Conservation (phyloP, 2,888 invertebrate species). For the Idaea straminata region DNA sequence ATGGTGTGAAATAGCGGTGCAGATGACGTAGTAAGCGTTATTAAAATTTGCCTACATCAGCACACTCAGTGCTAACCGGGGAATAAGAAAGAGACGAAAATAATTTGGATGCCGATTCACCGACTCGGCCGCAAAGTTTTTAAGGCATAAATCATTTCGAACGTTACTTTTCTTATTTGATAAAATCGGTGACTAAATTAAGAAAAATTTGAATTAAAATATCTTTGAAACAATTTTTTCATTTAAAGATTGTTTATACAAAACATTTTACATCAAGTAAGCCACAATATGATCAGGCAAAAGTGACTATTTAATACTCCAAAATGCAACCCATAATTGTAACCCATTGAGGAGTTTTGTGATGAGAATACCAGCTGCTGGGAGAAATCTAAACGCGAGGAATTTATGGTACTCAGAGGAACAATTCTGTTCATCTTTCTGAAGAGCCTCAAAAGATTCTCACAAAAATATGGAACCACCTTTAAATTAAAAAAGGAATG, state of each 20-base stretch:
- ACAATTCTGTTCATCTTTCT: too few relatives aligned
- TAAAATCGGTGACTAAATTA: constrained; percentile 15
- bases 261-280: too few relatives aligned
- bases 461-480: too few relatives aligned
- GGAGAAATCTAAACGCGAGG: too few relatives aligned
- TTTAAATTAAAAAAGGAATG: too few relatives aligned
- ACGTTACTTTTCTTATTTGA: constrained; percentile 14
- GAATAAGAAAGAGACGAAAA: constrained; percentile 58
- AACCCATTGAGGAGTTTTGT: too few relatives aligned
- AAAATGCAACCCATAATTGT: too few relatives aligned
- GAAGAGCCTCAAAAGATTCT: too few relatives aligned
- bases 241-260: not conserved
- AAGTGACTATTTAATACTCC: too few relatives aligned
- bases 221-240: not conserved
- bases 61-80: constrained; percentile 53
- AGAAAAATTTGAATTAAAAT: constrained; percentile 11
- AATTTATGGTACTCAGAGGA: too few relatives aligned
- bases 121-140: constrained; percentile 42
- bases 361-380: too few relatives aligned
- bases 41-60: constrained; percentile 67
- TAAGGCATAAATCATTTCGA: constrained; percentile 33
- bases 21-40: constrained; percentile 62
- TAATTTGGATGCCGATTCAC: constrained; percentile 59
- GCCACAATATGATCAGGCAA: too few relatives aligned
- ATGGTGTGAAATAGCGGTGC: constrained; percentile 59